phyloP scores from a whole-genome alignment of 2,113 vertebrate species.

The Clarias macrocephalus region DNA sequence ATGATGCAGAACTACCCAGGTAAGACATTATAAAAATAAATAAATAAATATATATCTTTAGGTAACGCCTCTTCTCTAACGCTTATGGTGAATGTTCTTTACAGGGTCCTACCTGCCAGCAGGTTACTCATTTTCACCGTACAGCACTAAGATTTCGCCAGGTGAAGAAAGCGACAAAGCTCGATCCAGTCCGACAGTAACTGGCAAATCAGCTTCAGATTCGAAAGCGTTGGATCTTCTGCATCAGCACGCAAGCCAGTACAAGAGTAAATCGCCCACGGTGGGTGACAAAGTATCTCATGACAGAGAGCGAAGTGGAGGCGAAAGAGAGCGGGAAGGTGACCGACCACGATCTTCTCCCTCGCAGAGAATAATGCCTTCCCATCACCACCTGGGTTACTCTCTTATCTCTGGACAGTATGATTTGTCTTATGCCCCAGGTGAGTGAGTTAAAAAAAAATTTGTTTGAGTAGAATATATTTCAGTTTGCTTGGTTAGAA shows the following conservation, averaged over 20 bases:
- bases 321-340: slow-evolving; percentile 72
- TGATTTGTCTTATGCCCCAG: slow-evolving; percentile 93
- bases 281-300: slow-evolving; percentile 83
- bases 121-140: slow-evolving; percentile 94
- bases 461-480: neutral
- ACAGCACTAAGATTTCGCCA: slow-evolving; percentile 85
- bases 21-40: slow-evolving; percentile 53
- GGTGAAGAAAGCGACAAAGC: slow-evolving; percentile 91
- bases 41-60: neutral
- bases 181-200: slow-evolving; percentile 89
- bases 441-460: slow-evolving; percentile 66
- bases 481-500: neutral
- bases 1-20: slow-evolving; percentile 99
- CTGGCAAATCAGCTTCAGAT: slow-evolving; percentile 87
- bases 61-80: neutral
- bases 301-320: slow-evolving; percentile 82
- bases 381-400: slow-evolving; percentile 94
- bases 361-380: slow-evolving; percentile 93
- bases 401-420: slow-evolving; percentile 93
- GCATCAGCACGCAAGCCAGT: slow-evolving; percentile 97
- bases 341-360: slow-evolving; percentile 86
- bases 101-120: slow-evolving; percentile 92
- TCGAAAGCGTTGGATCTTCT: slow-evolving; percentile 97
- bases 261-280: slow-evolving; percentile 98
- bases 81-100: neutral